Percentiles rank a stretch among this genome's conserved stretches.
phyloP scores from a whole-genome alignment of 2,797 vertebrate genomes.

The Enteromius radiatus region DNA sequence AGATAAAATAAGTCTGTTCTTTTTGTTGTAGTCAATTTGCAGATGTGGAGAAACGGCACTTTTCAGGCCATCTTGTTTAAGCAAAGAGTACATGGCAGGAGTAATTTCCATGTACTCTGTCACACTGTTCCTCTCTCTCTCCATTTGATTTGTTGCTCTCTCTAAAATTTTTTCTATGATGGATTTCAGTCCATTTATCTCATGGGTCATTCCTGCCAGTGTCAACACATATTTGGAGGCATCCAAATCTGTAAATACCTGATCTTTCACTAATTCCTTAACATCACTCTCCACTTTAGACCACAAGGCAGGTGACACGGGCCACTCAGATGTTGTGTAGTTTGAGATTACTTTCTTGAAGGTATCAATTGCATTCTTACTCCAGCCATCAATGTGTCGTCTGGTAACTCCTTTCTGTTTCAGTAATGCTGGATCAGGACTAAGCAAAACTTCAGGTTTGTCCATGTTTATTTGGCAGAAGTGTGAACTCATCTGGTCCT shows the following conservation, averaged over 20 bases:
- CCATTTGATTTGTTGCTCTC: constrained; percentile 63
- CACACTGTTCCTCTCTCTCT: constrained; percentile 72
- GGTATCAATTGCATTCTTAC: constrained; percentile 19
- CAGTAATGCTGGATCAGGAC: constrained; percentile 73
- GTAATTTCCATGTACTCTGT: constrained; percentile 56
- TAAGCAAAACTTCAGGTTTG: constrained; percentile 68
- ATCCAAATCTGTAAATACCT: constrained; percentile 67
- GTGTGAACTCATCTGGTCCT: constrained; percentile 72
- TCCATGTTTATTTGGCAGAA: constrained; percentile 77
- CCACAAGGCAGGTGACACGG: constrained; percentile 69
- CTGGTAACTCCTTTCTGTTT: constrained; percentile 64
- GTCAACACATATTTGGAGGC: constrained; percentile 61
- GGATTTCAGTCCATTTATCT: constrained; percentile 64
- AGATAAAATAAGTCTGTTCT: constrained; percentile 69
- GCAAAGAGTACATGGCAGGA: not conserved
- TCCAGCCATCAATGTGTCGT: constrained; percentile 76
- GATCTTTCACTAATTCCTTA: constrained; percentile 52
- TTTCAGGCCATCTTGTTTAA: constrained; percentile 72
- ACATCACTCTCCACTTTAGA: constrained; percentile 68
- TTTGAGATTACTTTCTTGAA: constrained; percentile 74
- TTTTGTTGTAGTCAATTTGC: constrained; percentile 68
- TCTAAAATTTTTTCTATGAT: constrained; percentile 69
- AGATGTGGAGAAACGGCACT: constrained; percentile 69
- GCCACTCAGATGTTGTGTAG: constrained; percentile 69
- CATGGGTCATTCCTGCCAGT: constrained; percentile 74